These are phyloP conservation scores for Orussus abietinus DNA, from an alignment of 1,140 invertebrate species.

Conservation along the genomic window DNA sequence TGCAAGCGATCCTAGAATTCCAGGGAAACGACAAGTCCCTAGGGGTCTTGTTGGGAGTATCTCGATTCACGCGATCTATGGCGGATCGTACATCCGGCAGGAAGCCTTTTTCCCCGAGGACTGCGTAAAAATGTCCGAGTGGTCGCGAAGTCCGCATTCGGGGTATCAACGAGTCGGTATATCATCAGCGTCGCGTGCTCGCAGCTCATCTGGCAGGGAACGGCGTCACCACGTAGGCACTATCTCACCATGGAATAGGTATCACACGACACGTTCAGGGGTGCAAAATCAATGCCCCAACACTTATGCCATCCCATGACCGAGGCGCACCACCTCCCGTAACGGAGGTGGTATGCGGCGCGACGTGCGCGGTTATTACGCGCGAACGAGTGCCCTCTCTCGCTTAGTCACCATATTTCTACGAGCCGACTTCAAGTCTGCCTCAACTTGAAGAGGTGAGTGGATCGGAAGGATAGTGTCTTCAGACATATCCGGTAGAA, in stretches of 20 bases:
- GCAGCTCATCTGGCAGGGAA: slow-evolving; percentile 38
- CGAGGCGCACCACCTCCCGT: slow-evolving; percentile 23
- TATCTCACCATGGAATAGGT: slow-evolving; percentile 44
- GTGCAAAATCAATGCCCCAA: slow-evolving; percentile 45
- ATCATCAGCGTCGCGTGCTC: slow-evolving; percentile 48
- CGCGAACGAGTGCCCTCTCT: slow-evolving; percentile 8
- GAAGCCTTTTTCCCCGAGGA: too few species aligned
- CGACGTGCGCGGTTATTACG: too few species aligned
- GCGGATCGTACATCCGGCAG: too few species aligned
- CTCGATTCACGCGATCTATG: too few species aligned
- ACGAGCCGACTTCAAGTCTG: slow-evolving; percentile 1
- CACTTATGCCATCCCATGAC: slow-evolving; percentile 32
- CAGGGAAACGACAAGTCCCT: too few species aligned
- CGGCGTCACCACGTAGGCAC: slow-evolving; percentile 33
- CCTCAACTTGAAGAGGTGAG: not conserved
- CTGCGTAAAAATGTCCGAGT: slow-evolving; percentile 29
- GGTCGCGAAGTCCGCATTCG: slow-evolving; percentile 26
- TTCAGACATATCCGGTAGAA: slow-evolving; percentile 9
- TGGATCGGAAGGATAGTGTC: not conserved
- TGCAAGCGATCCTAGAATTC: too few species aligned
- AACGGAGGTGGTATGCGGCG: slow-evolving; percentile 10
- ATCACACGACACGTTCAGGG: slow-evolving; percentile 43
- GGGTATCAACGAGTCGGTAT: slow-evolving; percentile 24
- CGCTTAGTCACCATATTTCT: slow-evolving; percentile 31
- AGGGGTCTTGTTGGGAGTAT: too few species aligned